Evolutionary conservation across 2,888 invertebrate genomes (phyloP).

Genomic region (Ellobium chinense): DNA sequence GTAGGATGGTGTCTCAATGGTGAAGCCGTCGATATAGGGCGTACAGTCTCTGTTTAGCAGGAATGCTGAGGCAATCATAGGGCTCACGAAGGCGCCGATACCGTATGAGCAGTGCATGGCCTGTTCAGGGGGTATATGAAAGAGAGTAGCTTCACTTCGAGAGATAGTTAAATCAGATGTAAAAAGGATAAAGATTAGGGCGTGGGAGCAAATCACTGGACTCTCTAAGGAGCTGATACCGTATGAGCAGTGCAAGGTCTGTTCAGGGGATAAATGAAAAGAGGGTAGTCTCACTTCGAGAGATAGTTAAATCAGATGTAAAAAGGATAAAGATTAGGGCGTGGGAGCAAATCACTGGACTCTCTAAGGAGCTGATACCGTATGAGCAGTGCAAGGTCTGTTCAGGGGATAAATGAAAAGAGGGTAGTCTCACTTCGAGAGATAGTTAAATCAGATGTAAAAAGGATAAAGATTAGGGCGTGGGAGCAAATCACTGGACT

Average conservation of each 20-base stretch:
- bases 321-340: neutral
- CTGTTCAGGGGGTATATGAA: slow-evolving; percentile 62
- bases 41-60: slow-evolving; percentile 79
- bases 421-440: neutral
- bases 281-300: neutral
- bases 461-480: neutral
- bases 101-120: slow-evolving; percentile 81
- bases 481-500: slow-evolving; percentile 80
- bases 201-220: slow-evolving; percentile 79
- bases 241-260: slow-evolving; percentile 81
- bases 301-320: neutral
- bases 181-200: neutral
- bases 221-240: slow-evolving; percentile 80
- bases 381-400: slow-evolving; percentile 81
- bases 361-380: slow-evolving; percentile 80
- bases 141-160: neutral
- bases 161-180: neutral
- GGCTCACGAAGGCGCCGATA: slow-evolving; percentile 80
- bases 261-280: slow-evolving; percentile 39
- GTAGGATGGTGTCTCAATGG: slow-evolving; percentile 49
- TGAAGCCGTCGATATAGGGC: slow-evolving; percentile 71
- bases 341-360: slow-evolving; percentile 79
- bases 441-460: neutral
- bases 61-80: slow-evolving; percentile 80
- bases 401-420: slow-evolving; percentile 19